Base-by-base conservation (phyloP, 92 coral and sea anemone genomes). In the Diadumene lineata region DNA sequence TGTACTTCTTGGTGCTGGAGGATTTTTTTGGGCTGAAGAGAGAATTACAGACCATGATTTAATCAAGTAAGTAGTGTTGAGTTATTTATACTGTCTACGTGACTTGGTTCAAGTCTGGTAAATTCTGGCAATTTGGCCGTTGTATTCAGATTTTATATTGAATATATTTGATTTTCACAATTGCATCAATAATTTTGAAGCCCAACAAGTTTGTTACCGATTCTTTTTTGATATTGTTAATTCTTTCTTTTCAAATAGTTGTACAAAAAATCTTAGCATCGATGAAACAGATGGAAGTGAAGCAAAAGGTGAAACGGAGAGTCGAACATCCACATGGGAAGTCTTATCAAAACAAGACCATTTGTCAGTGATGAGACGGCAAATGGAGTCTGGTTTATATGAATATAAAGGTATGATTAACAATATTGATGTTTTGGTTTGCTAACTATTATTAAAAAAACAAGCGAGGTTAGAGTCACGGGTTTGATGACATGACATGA, bases 11-110 rank as follows among this genome's bases (percentile, higher is more conserved):
- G 78, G 81, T 51, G 78, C 84, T 15, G 82, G 79, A 65, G 88
- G 87, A 69, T 91, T 91, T 86, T 64, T 81, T 26, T 91, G 97
- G 97, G 67, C 75, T 19, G 74, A 69, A 63, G 97, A 91, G 58
- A 79, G 94, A 67, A 88, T 94, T 60, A 88, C 98, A 18, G 98
- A 94, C 31, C 83, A 88, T 43, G 98, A 94, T 68, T 73, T 94
- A 26, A 77, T 60, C 34, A 86, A 92, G 98, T 94, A 29, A 74
- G 80, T 51, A 24, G 8, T n/a, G n/a, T n/a, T n/a, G n/a, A n/a
- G 68, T 38, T 26, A 62, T 24, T 24, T 16, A 62, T 31, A 27
- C 2, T 38, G 30, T 33, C 18, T 15, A 3, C 64, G 29, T 53
- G 21, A 53, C n/a, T 53, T 15, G 10, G 60, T 2, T 53, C 18